Conservation (phyloP, 2,113 vertebrate genomes). For the Festucalex cinctus region DNA sequence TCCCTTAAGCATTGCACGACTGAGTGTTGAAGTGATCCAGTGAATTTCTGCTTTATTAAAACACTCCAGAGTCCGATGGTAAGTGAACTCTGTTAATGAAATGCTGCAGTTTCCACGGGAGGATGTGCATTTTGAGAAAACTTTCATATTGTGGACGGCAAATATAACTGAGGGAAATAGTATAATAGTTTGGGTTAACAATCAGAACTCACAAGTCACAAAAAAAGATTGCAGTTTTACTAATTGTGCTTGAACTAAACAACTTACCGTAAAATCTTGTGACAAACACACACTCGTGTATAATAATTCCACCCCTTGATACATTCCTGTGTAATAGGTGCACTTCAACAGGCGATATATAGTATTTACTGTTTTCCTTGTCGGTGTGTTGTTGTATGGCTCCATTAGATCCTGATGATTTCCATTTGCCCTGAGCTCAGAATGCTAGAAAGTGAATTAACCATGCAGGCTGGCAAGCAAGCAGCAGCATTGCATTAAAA, state of each 20-base stretch:
- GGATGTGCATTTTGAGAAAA: background rate
- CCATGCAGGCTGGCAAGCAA: constrained; percentile 13
- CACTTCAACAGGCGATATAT: constrained; percentile 8
- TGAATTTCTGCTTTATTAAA: constrained; percentile 40
- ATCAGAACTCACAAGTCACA: background rate
- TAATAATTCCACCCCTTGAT: too few species aligned
- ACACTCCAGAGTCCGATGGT: constrained; percentile 6
- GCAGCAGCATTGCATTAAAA: constrained; percentile 27
- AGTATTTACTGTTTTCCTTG: constrained; percentile 28
- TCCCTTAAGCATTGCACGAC: constrained; percentile 26
- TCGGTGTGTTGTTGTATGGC: constrained; percentile 31
- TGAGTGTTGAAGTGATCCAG: constrained; percentile 10
- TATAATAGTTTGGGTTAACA: background rate
- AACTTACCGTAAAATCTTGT: too few species aligned
- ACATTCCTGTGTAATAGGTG: too few species aligned
- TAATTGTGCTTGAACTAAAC: background rate
- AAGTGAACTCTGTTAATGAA: constrained; percentile 26
- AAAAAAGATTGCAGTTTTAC: background rate
- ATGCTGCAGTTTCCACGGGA: constrained; percentile 14
- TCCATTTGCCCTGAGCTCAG: constrained; percentile 14
- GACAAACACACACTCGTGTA: too few species aligned
- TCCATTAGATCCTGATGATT: constrained; percentile 27
- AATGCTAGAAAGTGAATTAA: constrained; percentile 37
- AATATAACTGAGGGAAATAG: background rate
- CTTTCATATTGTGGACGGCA: background rate